Conservation (phyloP, 2,888 invertebrate species). For the Caenorhabditis parvicauda region DNA sequence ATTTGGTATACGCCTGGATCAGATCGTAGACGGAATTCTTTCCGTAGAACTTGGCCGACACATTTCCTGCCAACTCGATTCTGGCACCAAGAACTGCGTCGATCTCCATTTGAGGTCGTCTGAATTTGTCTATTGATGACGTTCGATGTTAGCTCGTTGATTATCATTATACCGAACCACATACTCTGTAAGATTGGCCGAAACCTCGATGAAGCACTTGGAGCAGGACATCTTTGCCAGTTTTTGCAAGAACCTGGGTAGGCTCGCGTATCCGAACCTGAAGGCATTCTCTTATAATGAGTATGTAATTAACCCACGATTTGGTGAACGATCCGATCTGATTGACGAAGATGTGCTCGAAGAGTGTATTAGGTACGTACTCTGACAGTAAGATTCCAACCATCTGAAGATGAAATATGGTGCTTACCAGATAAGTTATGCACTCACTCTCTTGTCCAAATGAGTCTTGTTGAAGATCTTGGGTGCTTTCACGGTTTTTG, state of each 20-base stretch:
- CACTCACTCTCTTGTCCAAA: conserved; percentile 25
- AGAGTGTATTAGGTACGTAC: conserved; percentile 57
- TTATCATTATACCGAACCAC: conserved; percentile 1
- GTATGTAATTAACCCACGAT: conserved; percentile 10
- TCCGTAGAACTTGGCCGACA: conserved; percentile 41
- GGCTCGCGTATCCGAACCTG: conserved; percentile 26
- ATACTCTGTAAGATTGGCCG: conserved; percentile 51
- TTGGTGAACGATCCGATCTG: conserved; percentile 44
- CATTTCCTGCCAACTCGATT: conserved; percentile 42
- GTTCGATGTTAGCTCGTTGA: not conserved
- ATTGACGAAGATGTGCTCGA: conserved; percentile 53
- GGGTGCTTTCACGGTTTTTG: conserved; percentile 21
- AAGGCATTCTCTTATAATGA: not conserved
- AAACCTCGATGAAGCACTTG: conserved; percentile 52
- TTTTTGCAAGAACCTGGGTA: conserved; percentile 50
- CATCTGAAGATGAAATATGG: conserved; percentile 38
- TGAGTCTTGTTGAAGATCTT: conserved; percentile 27
- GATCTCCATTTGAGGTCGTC: conserved; percentile 50
- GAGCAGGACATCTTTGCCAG: conserved; percentile 52
- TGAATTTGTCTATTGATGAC: conserved; percentile 24
- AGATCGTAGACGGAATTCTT: conserved; percentile 46
- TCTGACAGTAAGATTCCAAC: conserved; percentile 56
- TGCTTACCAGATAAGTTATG: not conserved
- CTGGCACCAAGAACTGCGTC: conserved; percentile 50
- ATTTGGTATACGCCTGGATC: conserved; percentile 46